Evolutionary conservation across 2,888 invertebrate species (phyloP), one percentile per base, ranked within the genome.

Genomic region (Calephelis perditalis): DNA sequence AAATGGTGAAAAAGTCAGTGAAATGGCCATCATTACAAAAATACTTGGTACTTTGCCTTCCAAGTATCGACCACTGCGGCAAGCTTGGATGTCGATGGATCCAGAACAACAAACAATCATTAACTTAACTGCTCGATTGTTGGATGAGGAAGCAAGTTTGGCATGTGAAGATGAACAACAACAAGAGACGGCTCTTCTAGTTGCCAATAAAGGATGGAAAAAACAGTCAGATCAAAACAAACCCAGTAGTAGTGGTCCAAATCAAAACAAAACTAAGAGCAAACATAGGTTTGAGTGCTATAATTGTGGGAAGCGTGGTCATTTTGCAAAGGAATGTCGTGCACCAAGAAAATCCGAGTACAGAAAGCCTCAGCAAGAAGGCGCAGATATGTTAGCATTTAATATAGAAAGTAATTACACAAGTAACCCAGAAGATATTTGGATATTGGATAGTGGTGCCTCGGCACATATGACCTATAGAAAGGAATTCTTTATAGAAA

Each of bases 21-120:
- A 73, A 2, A 71, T 57, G 8, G 71, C 69, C 2, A 56, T 73
- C 0, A 73, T 72, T 0, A 72, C 73, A 10, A 73, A 73, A 63
- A 73, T 72, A 64, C n/a, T 73, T 7, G 60, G 71, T 11, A 71
- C 70, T 6, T 59, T 72, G 45, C 72, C 71, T 4, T 8, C 52
- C 0, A 71, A 68, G 46, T 72, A 70, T 43, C 61, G 71, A 55
- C 63, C 70, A 26, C 52, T 73, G 0, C 63, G 71, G 1, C 70
- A 71, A 62, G 68, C 69, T 1, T 71, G 71, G 71, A 47, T 73
- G 64, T 73, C 70, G 49, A 26, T 72, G 7, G 40, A 40, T 40
- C 40, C 40, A 40, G 8, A 6, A 8, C 40, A 40, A 40, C 40
- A 57, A 8, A 57, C 44, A 15, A 12, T 57, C 15, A 3, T 43